These are phyloP conservation scores for Lepidocyrtinus sp. DNA, from an alignment of 2,888 invertebrate species.

Conservation along the genomic window DNA sequence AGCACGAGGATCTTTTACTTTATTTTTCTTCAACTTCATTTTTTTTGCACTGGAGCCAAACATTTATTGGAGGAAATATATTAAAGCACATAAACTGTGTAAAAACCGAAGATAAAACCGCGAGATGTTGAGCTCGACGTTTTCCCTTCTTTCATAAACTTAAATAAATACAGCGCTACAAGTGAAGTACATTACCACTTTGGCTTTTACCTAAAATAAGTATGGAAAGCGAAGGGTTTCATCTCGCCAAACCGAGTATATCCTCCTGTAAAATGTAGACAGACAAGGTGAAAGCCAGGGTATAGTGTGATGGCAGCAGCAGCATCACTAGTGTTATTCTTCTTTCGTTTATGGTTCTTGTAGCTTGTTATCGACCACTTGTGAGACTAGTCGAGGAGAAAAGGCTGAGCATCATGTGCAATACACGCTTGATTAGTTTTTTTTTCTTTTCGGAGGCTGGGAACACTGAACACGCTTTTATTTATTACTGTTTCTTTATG, in stretches of 20 bases:
- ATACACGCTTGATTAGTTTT: conserved; percentile 51
- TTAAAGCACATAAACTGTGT: background rate
- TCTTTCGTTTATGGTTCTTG: conserved; percentile 34
- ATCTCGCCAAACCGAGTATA: background rate
- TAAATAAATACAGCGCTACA: background rate
- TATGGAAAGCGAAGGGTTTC: background rate
- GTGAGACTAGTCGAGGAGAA: conserved; percentile 43
- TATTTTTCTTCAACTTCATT: background rate
- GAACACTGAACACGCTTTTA: too few relatives aligned
- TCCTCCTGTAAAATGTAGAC: background rate
- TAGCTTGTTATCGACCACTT: conserved; percentile 58
- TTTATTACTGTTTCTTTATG: too few relatives aligned
- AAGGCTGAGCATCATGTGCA: conserved; percentile 43
- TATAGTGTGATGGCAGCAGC: too few relatives aligned
- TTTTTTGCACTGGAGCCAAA: background rate
- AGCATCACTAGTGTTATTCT: too few relatives aligned
- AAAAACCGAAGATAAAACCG: background rate
- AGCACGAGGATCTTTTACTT: background rate
- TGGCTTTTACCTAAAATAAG: background rate
- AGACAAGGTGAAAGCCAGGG: too few relatives aligned
- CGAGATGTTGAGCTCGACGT: background rate
- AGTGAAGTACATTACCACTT: background rate
- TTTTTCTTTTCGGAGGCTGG: too few relatives aligned
- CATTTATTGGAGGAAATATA: background rate
- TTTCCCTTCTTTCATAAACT: background rate